Conservation (phyloP, 2,113 vertebrate species). For the Mystacornis crossleyi region DNA sequence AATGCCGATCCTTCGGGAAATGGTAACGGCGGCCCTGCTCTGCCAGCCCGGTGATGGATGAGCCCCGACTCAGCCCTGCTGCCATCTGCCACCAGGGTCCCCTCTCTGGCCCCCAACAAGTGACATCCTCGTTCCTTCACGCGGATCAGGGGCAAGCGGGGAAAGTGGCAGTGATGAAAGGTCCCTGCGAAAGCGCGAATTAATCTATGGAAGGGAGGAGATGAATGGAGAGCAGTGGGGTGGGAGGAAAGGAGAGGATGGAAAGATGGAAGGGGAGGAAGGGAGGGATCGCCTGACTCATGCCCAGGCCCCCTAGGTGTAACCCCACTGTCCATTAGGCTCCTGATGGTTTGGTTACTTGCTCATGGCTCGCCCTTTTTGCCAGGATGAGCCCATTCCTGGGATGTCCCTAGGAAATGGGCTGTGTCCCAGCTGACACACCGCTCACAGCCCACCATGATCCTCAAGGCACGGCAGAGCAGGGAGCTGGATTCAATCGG, state of each 20-base stretch:
- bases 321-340: fast-evolving
- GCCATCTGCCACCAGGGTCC: neutral
- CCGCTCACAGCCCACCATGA: fast-evolving
- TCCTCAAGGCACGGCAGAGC: neutral
- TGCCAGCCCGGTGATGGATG: neutral
- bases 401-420: neutral
- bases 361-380: fast-evolving
- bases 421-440: fast-evolving
- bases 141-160: neutral
- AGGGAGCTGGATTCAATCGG: neutral
- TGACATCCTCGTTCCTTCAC: neutral
- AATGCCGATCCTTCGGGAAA: neutral
- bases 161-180: neutral
- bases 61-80: neutral
- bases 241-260: neutral
- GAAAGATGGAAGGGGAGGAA: neutral
- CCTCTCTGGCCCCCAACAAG: neutral
- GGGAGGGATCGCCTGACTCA: neutral
- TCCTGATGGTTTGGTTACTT: neutral
- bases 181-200: neutral
- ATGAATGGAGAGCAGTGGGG: neutral
- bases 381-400: neutral
- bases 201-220: neutral
- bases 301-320: fast-evolving
- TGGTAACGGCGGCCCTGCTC: fast-evolving